These are phyloP conservation scores for Dallia pectoralis DNA, from an alignment of 2,797 vertebrate species.

Conservation along the genomic window DNA sequence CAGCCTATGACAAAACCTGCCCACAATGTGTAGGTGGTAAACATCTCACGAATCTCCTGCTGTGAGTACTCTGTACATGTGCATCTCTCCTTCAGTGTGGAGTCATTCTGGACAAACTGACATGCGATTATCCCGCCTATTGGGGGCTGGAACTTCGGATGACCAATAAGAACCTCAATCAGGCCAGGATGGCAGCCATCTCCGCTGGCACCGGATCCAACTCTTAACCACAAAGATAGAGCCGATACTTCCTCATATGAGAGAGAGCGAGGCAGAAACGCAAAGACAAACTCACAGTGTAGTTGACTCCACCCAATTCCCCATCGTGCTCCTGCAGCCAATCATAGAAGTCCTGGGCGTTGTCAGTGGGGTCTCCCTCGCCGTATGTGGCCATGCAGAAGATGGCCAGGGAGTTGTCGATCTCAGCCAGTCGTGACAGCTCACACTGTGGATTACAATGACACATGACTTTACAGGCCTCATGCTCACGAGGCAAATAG, in stretches of 20 bases:
- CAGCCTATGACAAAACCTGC: too few species aligned
- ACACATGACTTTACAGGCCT: background rate
- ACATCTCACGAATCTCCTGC: background rate
- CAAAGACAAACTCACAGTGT: slow-evolving; percentile 75
- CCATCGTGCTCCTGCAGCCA: slow-evolving; percentile 90
- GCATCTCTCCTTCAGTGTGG: background rate
- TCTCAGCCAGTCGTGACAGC: slow-evolving; percentile 85
- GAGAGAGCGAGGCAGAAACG: background rate
- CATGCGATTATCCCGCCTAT: slow-evolving; percentile 22
- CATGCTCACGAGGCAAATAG: too few species aligned
- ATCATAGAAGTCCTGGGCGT: slow-evolving; percentile 97
- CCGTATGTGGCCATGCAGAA: slow-evolving; percentile 99
- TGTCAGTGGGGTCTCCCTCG: slow-evolving; percentile 96
- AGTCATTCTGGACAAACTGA: slow-evolving; percentile 5
- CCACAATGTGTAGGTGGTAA: too few species aligned
- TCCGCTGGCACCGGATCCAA: slow-evolving; percentile 4
- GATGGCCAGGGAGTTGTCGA: slow-evolving; percentile 88
- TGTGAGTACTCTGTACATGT: background rate
- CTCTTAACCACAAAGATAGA: slow-evolving; percentile 20
- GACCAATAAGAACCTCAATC: slow-evolving; percentile 15
- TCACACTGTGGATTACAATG: slow-evolving; percentile 74
- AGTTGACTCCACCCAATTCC: slow-evolving; percentile 86
- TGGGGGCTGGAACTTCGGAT: slow-evolving; percentile 21
- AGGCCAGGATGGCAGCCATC: background rate
- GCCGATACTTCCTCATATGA: slow-evolving; percentile 22